These are phyloP conservation scores for Chironex yamaguchii DNA, from an alignment of 30 jellyfish, hydroid and myxozoan genomes.

Conservation along the genomic window DNA sequence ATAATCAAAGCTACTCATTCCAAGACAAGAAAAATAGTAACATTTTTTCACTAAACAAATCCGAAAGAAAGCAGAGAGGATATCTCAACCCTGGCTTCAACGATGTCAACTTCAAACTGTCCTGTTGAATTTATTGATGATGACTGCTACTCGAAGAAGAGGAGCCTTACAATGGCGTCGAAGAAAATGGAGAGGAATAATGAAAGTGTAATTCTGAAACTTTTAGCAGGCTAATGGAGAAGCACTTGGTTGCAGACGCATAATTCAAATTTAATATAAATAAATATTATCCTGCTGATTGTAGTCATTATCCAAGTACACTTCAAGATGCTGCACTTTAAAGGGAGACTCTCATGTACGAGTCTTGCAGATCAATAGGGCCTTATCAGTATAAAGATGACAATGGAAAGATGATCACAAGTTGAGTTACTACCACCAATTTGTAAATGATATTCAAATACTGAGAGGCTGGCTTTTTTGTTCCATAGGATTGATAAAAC, in stretches of 20 bases:
- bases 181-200: too few species aligned
- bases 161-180: background rate
- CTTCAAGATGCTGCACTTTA: constrained; percentile 13
- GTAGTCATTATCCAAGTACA: constrained; percentile 10
- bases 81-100: background rate
- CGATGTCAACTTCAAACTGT: background rate
- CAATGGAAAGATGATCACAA: background rate
- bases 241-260: constrained; percentile 8
- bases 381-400: constrained; percentile 24
- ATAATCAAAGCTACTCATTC: background rate
- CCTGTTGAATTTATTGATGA: background rate
- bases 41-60: background rate
- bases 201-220: too few species aligned
- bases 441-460: constrained; percentile 25
- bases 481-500: constrained; percentile 27
- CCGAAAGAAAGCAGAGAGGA: background rate
- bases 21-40: background rate
- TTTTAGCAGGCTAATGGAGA: background rate
- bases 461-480: constrained; percentile 41
- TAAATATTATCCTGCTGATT: background rate
- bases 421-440: constrained; percentile 29
- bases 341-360: constrained; percentile 16
- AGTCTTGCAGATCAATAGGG: constrained; percentile 29
- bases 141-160: background rate
- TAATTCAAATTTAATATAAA: constrained; percentile 4